A percentile compares a stretch with the other conserved stretches of the same genome.
These are phyloP conservation scores for Diaperis boleti DNA, from an alignment of 2,888 invertebrate genomes.

Conservation along the genomic window DNA sequence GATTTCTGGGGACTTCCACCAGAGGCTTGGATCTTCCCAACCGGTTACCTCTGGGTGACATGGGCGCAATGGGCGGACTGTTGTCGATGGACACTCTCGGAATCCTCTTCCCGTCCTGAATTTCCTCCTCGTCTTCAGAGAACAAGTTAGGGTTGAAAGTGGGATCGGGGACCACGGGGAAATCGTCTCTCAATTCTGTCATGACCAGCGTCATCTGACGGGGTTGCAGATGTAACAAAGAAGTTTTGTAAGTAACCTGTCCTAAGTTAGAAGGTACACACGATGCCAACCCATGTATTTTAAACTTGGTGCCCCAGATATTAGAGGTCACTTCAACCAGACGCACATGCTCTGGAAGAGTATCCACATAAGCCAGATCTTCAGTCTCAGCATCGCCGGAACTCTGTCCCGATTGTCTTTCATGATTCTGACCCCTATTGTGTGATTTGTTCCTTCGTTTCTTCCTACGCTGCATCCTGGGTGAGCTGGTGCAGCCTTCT, in stretches of 20 bases:
- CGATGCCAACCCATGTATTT: constrained; percentile 91
- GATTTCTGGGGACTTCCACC: constrained; percentile 52
- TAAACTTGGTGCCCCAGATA: constrained; percentile 99
- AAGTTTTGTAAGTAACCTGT: constrained; percentile 96
- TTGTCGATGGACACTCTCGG: constrained; percentile 62
- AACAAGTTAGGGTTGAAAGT: constrained; percentile 90
- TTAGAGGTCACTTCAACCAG: constrained; percentile 97
- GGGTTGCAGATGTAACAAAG: constrained; percentile 95
- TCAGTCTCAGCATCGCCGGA: constrained; percentile 63
- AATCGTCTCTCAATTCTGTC: constrained; percentile 89
- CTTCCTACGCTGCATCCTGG: constrained; percentile 81
- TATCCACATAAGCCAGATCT: constrained; percentile 85
- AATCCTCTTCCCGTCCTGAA: constrained; percentile 60
- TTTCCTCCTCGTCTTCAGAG: constrained; percentile 90
- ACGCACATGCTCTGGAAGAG: constrained; percentile 88
- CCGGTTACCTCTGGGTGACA: constrained; percentile 71
- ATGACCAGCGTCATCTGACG: constrained; percentile 98
- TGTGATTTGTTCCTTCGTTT: constrained; percentile 60
- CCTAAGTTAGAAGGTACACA: constrained; percentile 94
- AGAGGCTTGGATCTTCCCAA: constrained; percentile 59
- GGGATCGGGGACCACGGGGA: constrained; percentile 85
- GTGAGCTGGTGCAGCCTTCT: constrained; percentile 83
- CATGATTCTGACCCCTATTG: constrained; percentile 53
- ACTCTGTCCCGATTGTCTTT: constrained; percentile 50
- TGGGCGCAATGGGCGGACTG: constrained; percentile 74